Evolutionary conservation across 2,113 vertebrate genomes (phyloP), one percentile per base, ranked within the genome.

Genomic region (Kobus ellipsiprymnus): DNA sequence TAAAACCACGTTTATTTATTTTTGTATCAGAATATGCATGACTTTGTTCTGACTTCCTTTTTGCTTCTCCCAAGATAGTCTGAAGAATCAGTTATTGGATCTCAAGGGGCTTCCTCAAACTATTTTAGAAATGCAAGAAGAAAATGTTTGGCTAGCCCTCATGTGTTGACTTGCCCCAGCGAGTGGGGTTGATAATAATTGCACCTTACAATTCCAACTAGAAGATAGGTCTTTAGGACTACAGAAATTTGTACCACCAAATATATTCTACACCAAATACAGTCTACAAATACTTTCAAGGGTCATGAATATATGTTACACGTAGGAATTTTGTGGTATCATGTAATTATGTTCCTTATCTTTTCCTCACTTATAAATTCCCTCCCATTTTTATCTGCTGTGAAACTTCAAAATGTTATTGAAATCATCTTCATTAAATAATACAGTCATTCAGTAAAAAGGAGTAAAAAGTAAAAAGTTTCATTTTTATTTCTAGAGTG

Each of bases 111-210:
- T 98, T 97, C 98, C 95, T 98, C 97, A 95, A 99, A 99, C 97
- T 98, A 99, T 99, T 98, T 98, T 97, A 99, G 98, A 98, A 98
- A 99, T 99, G 98, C 97, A 97, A 98, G 95, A 97, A 98, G 93
- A 97, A 98, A 98, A 98, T 98, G 97, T 98, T 98, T 98, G 94
- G 74, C 80, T 97, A 97, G 19, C 95, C 98, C 85, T 96, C 97
- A 97, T 83, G 95, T 98, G 98, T 98, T 97, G 97, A 95, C 98
- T 98, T 98, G 96, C 67, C 57, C 97, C 84, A 97, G 97, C 60
- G 12, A 98, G 93, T 84, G 95, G 94, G 87, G 89, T 97, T 97
- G 91, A 91, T 97, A 98, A 96, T 59, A 97, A 71, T 77, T 93
- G 0, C 86, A 95, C 1, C 1, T 91, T 98, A 97, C 87, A 97